Conservation (phyloP, 2,797 vertebrate genomes). For the Acrocephalus scirpaceus region DNA sequence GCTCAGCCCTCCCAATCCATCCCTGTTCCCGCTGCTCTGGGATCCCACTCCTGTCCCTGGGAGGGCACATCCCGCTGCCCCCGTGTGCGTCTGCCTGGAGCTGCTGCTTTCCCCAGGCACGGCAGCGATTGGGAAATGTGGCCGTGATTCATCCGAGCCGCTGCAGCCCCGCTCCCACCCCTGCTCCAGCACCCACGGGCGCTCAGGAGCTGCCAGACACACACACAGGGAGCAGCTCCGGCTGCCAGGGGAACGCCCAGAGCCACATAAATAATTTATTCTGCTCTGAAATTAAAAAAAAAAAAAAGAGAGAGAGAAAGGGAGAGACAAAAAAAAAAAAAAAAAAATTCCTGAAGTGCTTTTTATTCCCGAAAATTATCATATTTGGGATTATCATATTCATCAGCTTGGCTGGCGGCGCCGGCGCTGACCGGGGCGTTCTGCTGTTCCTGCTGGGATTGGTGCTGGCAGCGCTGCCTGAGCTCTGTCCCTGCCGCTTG, state of each 20-base stretch:
- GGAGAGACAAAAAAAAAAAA: no score
- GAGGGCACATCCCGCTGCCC: no score
- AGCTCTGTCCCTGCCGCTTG: background rate
- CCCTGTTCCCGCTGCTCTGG: no score
- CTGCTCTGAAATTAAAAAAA: background rate
- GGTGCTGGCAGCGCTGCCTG: background rate
- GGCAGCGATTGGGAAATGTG: background rate
- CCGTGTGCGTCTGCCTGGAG: background rate
- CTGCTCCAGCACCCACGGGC: background rate
- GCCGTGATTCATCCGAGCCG: background rate
- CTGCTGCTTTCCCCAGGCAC: background rate
- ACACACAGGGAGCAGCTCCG: background rate
- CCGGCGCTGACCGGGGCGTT: background rate
- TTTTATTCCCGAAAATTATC: background rate
- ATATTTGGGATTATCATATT: background rate
- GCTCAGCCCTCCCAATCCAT: no score
- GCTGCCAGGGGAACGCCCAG: background rate
- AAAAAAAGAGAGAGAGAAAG: no score
- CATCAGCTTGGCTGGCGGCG: background rate
- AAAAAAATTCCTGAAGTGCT: background rate
- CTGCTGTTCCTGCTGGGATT: background rate
- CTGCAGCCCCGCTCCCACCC: background rate
- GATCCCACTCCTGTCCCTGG: no score
- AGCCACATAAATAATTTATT: rapidly evolving
- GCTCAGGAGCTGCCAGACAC: conserved; percentile 14